Base-by-base conservation (phyloP, 2,113 vertebrate genomes). In the Thamnaconus septentrionalis region DNA sequence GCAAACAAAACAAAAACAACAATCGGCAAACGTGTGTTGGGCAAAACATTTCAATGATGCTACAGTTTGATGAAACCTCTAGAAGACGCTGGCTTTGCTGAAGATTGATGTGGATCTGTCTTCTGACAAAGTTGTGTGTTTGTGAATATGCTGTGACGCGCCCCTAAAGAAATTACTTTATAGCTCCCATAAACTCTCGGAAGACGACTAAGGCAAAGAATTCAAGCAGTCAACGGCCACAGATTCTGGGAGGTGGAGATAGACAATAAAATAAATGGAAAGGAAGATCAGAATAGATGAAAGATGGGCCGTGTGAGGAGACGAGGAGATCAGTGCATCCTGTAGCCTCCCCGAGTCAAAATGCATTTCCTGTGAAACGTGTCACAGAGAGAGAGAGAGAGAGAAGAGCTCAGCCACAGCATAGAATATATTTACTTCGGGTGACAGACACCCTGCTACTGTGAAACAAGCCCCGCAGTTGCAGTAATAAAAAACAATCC, bases 401-500 rank as follows among this genome's bases (percentile, higher is more conserved):
- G 18, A 31, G 18, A n/a, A 40, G 58, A 53, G 68, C 79, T 84
- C 71, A 61, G 59, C 59, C 59, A 58, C 76, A 83, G 64, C 84
- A 76, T 81, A 78, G 71, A 80, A 85, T 76, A 71, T 65, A 77
- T 85, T 74, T 71, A 67, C 66, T 74, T 31, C 12, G 8, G 56
- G 64, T 69, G 71, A 80, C 69, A 81, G 72, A 79, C 69, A 45
- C 78, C 57, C 75, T 66, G 75, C 72, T 49, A 56, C 80, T 80
- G 84, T 66, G 68, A 81, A 83, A 80, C 69, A 80, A 77, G 49
- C 66, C 58, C 56, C 53, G 49, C 47, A 31, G 78, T 75, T 62
- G 59, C 70, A 64, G 66, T 78, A 79, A 84, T 86, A 75, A 84
- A 67, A 82, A 80, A 75, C 66, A 56, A 61, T 76, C 31, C 64